These are phyloP conservation scores for Pantala flavescens DNA, from an alignment of 1,140 invertebrate species.

Conservation along the genomic window DNA sequence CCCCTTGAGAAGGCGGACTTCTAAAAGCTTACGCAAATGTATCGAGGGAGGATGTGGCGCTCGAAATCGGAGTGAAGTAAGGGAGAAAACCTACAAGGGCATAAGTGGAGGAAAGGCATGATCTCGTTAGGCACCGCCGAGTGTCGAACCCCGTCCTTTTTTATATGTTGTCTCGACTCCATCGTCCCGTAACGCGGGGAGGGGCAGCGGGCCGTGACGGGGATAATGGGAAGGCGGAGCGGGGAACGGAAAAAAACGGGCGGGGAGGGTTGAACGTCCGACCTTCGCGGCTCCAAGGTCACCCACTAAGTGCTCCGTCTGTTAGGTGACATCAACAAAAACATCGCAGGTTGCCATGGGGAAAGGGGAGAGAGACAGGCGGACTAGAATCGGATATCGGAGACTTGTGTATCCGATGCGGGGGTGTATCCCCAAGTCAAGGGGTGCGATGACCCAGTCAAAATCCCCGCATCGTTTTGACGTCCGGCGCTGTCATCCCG, in stretches of 20 bases:
- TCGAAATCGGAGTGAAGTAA: not conserved
- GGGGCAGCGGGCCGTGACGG: not conserved
- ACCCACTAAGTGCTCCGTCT: not conserved
- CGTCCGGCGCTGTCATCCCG: no score
- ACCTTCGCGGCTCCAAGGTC: conserved; percentile 1
- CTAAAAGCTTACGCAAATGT: no score
- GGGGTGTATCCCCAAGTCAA: no score
- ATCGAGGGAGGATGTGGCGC: not conserved
- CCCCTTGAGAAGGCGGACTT: no score
- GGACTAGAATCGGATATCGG: no score
- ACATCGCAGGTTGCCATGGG: not conserved
- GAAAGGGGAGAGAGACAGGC: not conserved
- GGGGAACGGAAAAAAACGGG: not conserved
- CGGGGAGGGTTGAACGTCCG: not conserved
- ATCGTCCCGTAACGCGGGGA: not conserved
- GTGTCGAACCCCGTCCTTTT: no score
- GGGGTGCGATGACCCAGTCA: no score
- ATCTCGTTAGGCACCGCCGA: no score
- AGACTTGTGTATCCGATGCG: no score
- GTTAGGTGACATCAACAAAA: not conserved
- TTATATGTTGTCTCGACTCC: no score
- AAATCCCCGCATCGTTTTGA: no score
- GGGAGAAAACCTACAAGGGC: not conserved
- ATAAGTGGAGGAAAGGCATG: no score
- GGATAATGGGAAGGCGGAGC: not conserved